These are phyloP conservation scores for Rana temporaria DNA, from an alignment of 2,113 vertebrate genomes.

Conservation along the genomic window DNA sequence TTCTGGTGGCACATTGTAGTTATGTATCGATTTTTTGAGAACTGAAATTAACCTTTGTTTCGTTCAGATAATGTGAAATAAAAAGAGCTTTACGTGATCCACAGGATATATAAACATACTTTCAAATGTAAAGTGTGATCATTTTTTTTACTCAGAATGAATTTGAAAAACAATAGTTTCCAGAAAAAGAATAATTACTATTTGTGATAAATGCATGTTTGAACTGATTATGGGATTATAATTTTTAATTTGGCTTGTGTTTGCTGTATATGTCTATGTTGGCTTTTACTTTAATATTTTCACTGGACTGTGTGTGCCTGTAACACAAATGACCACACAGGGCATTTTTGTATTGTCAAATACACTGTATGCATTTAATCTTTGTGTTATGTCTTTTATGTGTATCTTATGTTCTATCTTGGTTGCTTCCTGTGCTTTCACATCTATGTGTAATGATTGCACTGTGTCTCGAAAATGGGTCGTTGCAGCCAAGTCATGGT, in stretches of 20 bases:
- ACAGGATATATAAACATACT: too few relatives aligned
- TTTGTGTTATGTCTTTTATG: constrained; percentile 67
- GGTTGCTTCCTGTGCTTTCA: constrained; percentile 75
- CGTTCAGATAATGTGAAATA: too few relatives aligned
- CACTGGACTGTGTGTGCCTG: neutral
- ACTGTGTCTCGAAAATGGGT: constrained; percentile 80
- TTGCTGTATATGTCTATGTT: constrained; percentile 18
- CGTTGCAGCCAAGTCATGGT: constrained; percentile 99
- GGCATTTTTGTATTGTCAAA: neutral
- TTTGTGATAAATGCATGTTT: too few relatives aligned
- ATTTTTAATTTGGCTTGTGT: neutral
- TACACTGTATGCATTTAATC: neutral
- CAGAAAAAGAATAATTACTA: too few relatives aligned
- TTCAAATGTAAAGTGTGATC: too few relatives aligned
- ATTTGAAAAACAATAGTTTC: too few relatives aligned
- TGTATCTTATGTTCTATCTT: constrained; percentile 76
- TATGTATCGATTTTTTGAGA: too few relatives aligned
- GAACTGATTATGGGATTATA: too few relatives aligned
- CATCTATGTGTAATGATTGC: constrained; percentile 70
- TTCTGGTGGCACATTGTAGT: too few relatives aligned
- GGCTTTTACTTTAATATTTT: neutral
- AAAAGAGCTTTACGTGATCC: too few relatives aligned
- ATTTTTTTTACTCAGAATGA: too few relatives aligned
- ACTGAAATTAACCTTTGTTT: too few relatives aligned
- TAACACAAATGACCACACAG: neutral